Base-by-base conservation (phyloP, 1,140 invertebrate species). In the Hylyphantes graminicola region DNA sequence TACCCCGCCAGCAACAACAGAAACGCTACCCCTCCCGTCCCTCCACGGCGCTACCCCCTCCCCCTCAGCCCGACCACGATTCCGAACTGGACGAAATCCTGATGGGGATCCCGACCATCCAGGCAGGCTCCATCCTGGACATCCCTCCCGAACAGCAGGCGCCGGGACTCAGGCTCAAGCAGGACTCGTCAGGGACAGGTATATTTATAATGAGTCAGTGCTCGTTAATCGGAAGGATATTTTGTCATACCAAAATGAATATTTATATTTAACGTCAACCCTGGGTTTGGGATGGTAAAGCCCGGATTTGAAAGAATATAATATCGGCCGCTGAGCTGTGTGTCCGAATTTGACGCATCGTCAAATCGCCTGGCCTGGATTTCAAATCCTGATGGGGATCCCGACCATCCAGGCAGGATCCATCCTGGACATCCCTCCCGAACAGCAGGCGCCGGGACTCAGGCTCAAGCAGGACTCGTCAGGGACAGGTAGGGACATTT, bases 21-120 rank as follows among this genome's bases (percentile, higher is more conserved):
- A 17, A 19, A 9, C 63, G 51, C 17, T 78, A 78, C 63, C 21
- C 15, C 35, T 10, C 21, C 8, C 12, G 48, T 15, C 65, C 65
- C 6, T 10, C 68, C 8, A 15, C 50, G 17, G 17, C 59, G 17
- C 74, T 12, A 9, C 21, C 59, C 21, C n/a, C 8, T 2, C 48
- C 3, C 48, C 65, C 35, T n/a, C 57, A 13, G 15, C 57, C 63
- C 9, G 61, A 17, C 53, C 73, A 85, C 54, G 82, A 85, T 15
- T 85, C 82, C 12, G 82, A 85, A n/a, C 17, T 85, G 64, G 82
- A 85, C 19, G 82, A 85, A 57, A 85, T 85, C 17, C 73, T 85
- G 35, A 85, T 85, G n/a, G 82, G 77, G 13, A 85, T 85, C 53
- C 82, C 82, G 2, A 85, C 82, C 57, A 76, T 85, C 7, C 74